A percentile compares a stretch with the other conserved stretches of the same genome.
phyloP scores from a whole-genome alignment of 2,797 vertebrate genomes.

The Trichosurus vulpecula region DNA sequence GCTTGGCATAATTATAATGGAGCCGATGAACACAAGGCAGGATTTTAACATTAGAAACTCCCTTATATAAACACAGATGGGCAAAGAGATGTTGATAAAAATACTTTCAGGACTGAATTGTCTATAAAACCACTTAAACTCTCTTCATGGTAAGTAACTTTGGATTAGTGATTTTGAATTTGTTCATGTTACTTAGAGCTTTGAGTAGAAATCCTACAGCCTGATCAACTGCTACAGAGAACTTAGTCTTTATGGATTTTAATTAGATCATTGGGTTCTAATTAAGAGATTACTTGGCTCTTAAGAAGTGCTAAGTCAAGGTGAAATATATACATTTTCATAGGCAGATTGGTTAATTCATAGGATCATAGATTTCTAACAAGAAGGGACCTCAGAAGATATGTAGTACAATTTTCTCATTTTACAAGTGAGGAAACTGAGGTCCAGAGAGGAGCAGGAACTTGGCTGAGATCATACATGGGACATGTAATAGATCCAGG shows the following conservation, averaged over 20 bases:
- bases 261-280: slow-evolving; percentile 32
- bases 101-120: slow-evolving; percentile 35
- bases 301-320: not conserved
- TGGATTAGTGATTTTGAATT: slow-evolving; percentile 46
- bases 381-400: not conserved
- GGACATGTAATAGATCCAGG: not conserved
- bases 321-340: not conserved
- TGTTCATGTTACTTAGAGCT: not conserved
- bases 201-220: slow-evolving; percentile 35
- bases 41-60: slow-evolving; percentile 25
- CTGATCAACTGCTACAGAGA: slow-evolving; percentile 13
- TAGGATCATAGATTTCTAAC: not conserved
- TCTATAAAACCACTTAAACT: slow-evolving; percentile 13
- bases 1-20: slow-evolving; percentile 59
- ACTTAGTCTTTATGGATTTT: slow-evolving; percentile 4
- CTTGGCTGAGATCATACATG: not conserved
- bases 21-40: slow-evolving; percentile 13
- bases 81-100: slow-evolving; percentile 39
- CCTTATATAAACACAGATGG: slow-evolving; percentile 30
- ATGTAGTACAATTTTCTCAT: not conserved
- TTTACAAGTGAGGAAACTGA: not conserved
- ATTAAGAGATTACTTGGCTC: not conserved
- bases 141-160: slow-evolving; percentile 43
- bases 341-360: not conserved
- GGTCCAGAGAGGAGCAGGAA: not conserved